Percentiles rank a stretch among this genome's conserved stretches.
Evolutionary conservation across 2,888 invertebrate genomes (phyloP).

Genomic region (Oxycera nigricornis): DNA sequence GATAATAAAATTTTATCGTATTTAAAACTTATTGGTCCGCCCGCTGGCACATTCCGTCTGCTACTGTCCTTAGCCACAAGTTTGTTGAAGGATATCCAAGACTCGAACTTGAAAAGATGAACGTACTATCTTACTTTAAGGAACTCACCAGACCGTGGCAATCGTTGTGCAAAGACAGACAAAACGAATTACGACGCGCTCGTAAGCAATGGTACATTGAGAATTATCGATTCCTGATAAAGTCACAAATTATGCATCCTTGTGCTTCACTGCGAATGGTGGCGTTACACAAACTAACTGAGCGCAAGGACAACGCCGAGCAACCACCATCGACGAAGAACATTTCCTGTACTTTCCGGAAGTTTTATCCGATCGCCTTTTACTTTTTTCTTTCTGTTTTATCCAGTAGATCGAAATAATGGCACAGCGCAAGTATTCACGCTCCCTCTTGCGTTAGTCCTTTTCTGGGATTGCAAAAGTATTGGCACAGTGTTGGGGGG

Average conservation of each 20-base stretch:
- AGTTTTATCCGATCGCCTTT: conserved; percentile 22
- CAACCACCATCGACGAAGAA: not conserved
- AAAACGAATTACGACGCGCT: conserved; percentile 14
- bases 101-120: not conserved
- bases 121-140: conserved; percentile 5
- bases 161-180: not conserved
- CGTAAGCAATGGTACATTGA: conserved; percentile 12
- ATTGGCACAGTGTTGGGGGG: conserved; percentile 9
- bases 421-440: not conserved
- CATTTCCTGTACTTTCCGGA: conserved; percentile 15
- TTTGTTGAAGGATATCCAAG: not conserved
- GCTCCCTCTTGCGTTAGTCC: no score
- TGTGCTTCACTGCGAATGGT: not conserved
- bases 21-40: conserved; percentile 18
- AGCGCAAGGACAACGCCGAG: not conserved
- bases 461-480: no score
- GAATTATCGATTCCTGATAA: conserved; percentile 39
- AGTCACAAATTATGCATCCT: conserved; percentile 39
- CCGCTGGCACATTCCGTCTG: conserved; percentile 5
- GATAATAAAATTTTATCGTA: conserved; percentile 37
- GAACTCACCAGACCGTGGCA: conserved; percentile 12
- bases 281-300: not conserved
- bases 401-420: not conserved
- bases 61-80: not conserved
- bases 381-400: not conserved